Conservation (phyloP, 92 coral and sea anemone species). For the Siderastrea radians region DNA sequence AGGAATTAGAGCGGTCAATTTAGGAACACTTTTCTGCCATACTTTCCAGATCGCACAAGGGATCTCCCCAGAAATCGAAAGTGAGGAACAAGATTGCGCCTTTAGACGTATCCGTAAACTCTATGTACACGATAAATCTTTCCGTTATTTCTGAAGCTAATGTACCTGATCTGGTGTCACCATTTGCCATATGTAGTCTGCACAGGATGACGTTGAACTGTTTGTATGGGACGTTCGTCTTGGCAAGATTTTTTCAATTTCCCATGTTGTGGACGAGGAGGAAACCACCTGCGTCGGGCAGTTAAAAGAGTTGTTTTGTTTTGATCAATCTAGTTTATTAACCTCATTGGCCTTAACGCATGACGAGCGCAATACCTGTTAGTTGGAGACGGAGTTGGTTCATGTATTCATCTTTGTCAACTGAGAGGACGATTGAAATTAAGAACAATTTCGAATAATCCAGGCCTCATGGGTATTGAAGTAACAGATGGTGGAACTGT, state of each 20-base stretch:
- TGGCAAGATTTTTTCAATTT: constrained; percentile 23
- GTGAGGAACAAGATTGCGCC: constrained; percentile 14
- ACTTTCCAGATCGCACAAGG: neutral
- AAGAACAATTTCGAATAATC: too few species aligned
- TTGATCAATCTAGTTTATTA: too few species aligned
- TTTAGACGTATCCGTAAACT: constrained; percentile 39
- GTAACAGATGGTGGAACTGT: too few species aligned
- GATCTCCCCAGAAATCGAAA: constrained; percentile 28
- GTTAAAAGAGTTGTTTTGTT: neutral
- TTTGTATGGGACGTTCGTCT: constrained; percentile 46
- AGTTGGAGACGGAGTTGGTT: too few species aligned
- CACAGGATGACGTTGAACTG: constrained; percentile 4
- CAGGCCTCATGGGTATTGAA: too few species aligned
- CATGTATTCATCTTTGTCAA: too few species aligned
- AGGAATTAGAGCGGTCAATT: constrained; percentile 35
- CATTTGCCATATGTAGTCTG: constrained; percentile 51
- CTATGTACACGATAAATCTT: constrained; percentile 26
- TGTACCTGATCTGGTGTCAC: constrained; percentile 41
- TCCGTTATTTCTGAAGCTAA: constrained; percentile 38
- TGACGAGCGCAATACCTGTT: too few species aligned
- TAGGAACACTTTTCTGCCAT: constrained; percentile 50
- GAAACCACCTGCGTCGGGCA: constrained; percentile 16
- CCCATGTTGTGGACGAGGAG: constrained; percentile 23
- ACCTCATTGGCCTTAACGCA: too few species aligned
- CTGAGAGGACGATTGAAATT: too few species aligned